Percentiles rank a stretch among this genome's conserved stretches.
Evolutionary conservation across 2,888 invertebrate species (phyloP).

Genomic region (Clivina fossor): DNA sequence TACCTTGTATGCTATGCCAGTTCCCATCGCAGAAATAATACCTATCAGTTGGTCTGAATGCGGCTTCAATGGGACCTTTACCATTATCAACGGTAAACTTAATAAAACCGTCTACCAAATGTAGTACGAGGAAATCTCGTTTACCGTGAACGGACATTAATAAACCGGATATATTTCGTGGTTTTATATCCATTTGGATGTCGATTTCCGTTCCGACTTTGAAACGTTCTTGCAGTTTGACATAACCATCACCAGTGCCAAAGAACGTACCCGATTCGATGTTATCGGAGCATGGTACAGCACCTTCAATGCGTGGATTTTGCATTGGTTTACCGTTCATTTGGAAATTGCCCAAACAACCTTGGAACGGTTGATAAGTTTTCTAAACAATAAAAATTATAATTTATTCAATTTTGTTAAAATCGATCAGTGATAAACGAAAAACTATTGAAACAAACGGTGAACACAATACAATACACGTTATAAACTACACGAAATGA

Average conservation of each 20-base stretch:
- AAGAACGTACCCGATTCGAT: constrained; percentile 86
- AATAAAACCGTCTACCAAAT: constrained; percentile 84
- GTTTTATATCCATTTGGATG: constrained; percentile 83
- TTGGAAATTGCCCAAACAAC: constrained; percentile 78
- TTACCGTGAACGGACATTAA: constrained; percentile 83
- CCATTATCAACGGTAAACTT: constrained; percentile 82
- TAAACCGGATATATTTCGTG: constrained; percentile 81
- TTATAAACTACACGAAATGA: too few relatives aligned
- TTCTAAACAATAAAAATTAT: constrained; percentile 10
- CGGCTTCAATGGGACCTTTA: constrained; percentile 75
- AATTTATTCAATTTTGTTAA: too few relatives aligned
- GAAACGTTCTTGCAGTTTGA: constrained; percentile 72
- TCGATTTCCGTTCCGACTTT: constrained; percentile 76
- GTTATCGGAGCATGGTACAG: constrained; percentile 76
- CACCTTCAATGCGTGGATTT: constrained; percentile 62
- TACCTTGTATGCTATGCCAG: constrained; percentile 88
- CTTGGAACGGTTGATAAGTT: constrained; percentile 66
- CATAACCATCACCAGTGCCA: constrained; percentile 72
- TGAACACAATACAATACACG: too few relatives aligned
- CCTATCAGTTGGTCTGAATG: constrained; percentile 65
- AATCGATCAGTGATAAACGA: too few relatives aligned
- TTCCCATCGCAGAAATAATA: constrained; percentile 87
- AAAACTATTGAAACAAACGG: too few relatives aligned
- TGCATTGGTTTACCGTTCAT: constrained; percentile 69
- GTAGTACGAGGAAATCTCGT: constrained; percentile 81